These are phyloP conservation scores for Tillus elongatus DNA, from an alignment of 2,888 invertebrate species.

Conservation along the genomic window DNA sequence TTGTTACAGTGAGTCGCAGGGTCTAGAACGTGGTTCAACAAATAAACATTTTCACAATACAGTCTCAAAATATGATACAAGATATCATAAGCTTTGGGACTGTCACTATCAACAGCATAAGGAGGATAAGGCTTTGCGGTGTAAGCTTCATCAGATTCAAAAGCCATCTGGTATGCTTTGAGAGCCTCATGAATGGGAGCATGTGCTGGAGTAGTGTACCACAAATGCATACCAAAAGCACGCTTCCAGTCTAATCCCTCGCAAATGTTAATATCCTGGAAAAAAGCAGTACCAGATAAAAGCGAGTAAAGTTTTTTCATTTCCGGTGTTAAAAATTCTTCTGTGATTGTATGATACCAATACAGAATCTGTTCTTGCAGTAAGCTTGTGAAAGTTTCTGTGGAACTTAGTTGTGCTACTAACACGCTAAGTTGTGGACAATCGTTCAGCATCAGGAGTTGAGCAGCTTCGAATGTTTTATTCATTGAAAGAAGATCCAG, in stretches of 20 bases:
- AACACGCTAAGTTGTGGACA: constrained; percentile 56
- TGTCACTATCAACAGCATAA: constrained; percentile 27
- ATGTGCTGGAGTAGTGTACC: constrained; percentile 52
- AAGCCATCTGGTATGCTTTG: neutral
- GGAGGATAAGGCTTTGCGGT: constrained; percentile 29
- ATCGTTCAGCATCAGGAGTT: constrained; percentile 45
- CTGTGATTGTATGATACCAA: constrained; percentile 69
- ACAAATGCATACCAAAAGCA: constrained; percentile 68
- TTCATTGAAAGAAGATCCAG: constrained; percentile 44
- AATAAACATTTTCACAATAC: constrained; percentile 56
- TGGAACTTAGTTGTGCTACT: constrained; percentile 54
- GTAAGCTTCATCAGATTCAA: neutral
- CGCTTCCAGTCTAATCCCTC: constrained; percentile 71
- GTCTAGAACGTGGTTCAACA: constrained; percentile 58
- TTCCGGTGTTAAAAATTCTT: constrained; percentile 51
- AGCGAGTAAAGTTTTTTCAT: constrained; percentile 62
- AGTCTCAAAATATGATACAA: constrained; percentile 77
- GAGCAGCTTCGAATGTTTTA: constrained; percentile 49
- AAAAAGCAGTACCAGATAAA: constrained; percentile 50
- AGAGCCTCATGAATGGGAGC: constrained; percentile 65
- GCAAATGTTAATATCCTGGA: constrained; percentile 55
- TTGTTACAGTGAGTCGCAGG: constrained; percentile 71
- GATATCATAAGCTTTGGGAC: constrained; percentile 51
- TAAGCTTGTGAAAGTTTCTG: constrained; percentile 52
- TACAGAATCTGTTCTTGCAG: constrained; percentile 63